Percentiles rank a stretch among this genome's conserved stretches.
These are phyloP conservation scores for Cephalopachus bancanus DNA, from an alignment of 2,797 vertebrate species.

Conservation along the genomic window DNA sequence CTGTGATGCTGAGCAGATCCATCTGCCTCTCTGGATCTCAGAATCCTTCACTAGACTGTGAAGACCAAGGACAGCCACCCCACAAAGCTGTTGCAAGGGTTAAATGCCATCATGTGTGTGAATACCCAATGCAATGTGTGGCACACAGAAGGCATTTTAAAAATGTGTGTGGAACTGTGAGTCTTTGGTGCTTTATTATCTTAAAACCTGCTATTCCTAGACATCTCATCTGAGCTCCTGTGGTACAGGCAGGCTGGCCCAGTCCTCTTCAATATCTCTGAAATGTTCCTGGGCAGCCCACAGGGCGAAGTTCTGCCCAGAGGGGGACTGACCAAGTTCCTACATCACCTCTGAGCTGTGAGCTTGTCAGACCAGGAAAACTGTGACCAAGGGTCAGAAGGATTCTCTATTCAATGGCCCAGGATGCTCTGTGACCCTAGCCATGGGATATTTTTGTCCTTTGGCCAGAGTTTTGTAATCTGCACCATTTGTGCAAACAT, in stretches of 20 bases:
- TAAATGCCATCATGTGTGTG: not conserved
- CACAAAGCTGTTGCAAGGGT: not conserved
- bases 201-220: not conserved
- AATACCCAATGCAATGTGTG: accelerated
- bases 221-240: not conserved
- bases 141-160: not conserved
- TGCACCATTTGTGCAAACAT: slow-evolving; percentile 57
- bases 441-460: slow-evolving; percentile 50
- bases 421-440: slow-evolving; percentile 8
- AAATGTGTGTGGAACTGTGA: not conserved
- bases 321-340: not conserved
- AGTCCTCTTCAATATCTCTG: not conserved
- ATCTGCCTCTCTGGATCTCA: slow-evolving; percentile 11
- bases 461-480: slow-evolving; percentile 67
- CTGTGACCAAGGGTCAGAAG: not conserved
- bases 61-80: not conserved
- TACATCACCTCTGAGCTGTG: not conserved
- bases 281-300: not conserved
- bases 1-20: not conserved
- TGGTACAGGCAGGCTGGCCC: not conserved
- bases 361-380: not conserved
- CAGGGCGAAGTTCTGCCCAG: not conserved
- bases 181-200: not conserved
- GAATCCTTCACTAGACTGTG: not conserved
- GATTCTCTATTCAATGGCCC: not conserved